Base-by-base conservation (phyloP, 2,797 vertebrate species). In the Spinus olivaceus region DNA sequence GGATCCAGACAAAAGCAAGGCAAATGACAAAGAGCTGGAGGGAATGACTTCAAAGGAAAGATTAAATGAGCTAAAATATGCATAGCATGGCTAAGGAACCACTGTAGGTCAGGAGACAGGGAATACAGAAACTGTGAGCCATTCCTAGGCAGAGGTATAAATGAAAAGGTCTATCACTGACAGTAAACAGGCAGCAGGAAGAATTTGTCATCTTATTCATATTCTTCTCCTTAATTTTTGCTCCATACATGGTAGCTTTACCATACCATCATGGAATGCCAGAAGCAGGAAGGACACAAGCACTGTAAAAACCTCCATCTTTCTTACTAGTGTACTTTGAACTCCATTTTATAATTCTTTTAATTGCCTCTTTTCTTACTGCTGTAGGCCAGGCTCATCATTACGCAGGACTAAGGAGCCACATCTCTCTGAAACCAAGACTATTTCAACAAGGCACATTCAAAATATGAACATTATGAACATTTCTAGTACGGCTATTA, bases 41-140 rank as follows among this genome's bases (percentile, higher is more conserved):
- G 88, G 65, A 95, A 94, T 59, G 8, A 91, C 81, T 89, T 92
- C 92, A 91, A 94, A 95, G 57, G 39, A 89, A 95, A 80, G 67
- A 95, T 49, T 74, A 91, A 94, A 91, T 47, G 69, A 86, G 72
- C 35, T 88, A 90, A 95, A 94, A 91, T 83, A 83, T 37, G 69
- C 47, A 61, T 12, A 56, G 50, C 72, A 42, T n/a, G 50, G 54
- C 65, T 86, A 59, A 81, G 57, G 46, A 93, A 86, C 21, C 67
- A 57, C 60, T 51, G 41, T 23, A 65, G 61, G 72, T 76, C 76
- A 83, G 76, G 50, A 85, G 41, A 79, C 4, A 24, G 39, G 54
- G 42, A 67, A 66, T 39, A 32, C 14, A 87, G 73, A 50, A 87
- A 67, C 67, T 67, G 17, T 15, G 23, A 87, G 39, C 24, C 42